Percentiles rank a stretch among this genome's conserved stretches.
phyloP scores from a whole-genome alignment of 2,888 invertebrate species.

The Lissocephala sabroskyi region DNA sequence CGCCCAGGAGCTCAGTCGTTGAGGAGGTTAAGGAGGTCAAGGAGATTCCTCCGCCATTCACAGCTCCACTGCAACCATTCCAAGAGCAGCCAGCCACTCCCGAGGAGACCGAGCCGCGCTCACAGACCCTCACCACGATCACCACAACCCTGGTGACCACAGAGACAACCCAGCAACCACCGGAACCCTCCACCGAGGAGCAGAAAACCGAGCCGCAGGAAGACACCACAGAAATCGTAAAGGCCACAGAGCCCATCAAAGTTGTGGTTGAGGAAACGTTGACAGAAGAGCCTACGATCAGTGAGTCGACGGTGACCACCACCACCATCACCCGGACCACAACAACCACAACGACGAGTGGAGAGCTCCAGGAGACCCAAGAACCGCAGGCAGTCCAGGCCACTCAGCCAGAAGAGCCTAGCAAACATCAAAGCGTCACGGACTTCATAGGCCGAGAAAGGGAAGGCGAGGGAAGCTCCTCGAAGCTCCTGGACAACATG shows the following conservation, averaged over 20 bases:
- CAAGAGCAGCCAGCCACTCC: neutral
- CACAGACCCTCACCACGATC: slow-evolving; percentile 34
- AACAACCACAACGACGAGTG: slow-evolving; percentile 26
- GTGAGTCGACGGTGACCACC: slow-evolving; percentile 27
- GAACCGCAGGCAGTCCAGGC: slow-evolving; percentile 8
- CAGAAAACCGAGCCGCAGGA: neutral
- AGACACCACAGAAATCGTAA: slow-evolving; percentile 2
- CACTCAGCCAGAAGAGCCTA: slow-evolving; percentile 5
- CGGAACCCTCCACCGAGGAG: slow-evolving; percentile 18
- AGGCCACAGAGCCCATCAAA: neutral
- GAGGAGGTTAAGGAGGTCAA: slow-evolving; percentile 4
- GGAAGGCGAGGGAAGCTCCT: slow-evolving; percentile 4
- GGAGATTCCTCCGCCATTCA: slow-evolving; percentile 36
- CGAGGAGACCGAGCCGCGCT: slow-evolving; percentile 27
- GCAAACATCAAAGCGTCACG: slow-evolving; percentile 37
- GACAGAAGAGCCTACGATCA: slow-evolving; percentile 31
- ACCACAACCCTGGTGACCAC: slow-evolving; percentile 23
- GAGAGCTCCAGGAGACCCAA: neutral
- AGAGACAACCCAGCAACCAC: slow-evolving; percentile 17
- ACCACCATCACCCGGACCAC: slow-evolving; percentile 25
- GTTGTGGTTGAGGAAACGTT: slow-evolving; percentile 24
- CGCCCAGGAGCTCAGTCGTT: too few species aligned
- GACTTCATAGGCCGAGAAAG: slow-evolving; percentile 55
- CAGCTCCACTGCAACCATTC: slow-evolving; percentile 45
- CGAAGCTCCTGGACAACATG: slow-evolving; percentile 51